Evolutionary conservation across 2,888 invertebrate species (phyloP), one percentile per base, ranked within the genome.

Genomic region (Gerris lacustris): DNA sequence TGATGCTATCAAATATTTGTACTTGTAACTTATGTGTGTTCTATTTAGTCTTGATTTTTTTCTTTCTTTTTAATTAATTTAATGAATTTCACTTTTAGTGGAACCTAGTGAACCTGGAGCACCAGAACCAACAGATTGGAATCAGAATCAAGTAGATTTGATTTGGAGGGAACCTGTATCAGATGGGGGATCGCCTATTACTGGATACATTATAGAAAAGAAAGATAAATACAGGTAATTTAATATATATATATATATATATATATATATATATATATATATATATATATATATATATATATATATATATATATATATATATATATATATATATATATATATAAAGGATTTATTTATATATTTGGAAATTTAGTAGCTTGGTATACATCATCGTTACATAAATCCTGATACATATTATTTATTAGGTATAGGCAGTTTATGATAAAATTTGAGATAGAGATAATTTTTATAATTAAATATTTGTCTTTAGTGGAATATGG

Each of bases 171-270:
- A 93, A 75, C 96, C 97, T 0, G 83, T 88, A 69, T 88, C 89
- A 62, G 92, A 95, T 79, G 98, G 98, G 55, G 98, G 98, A 18
- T 90, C 96, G 5, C 96, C 97, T 43, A 92, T 99, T 78, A 89
- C 90, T 75, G 91, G 95, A 6, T 96, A 96, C 80, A 90, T 95
- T 74, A 86, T 96, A 76, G 96, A 96, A 82, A 94, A 91, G 85
- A 93, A 91, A 81, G 93, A 91, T 80, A 94, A 92, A 80, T 93
- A 93, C 82, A 79, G 79, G 80, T 79, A 76, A 70, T 72, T 66
- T 47, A 44, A 55, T 43, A 43, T n/a, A 6, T 7, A 7, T 67
- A 15, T 7, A n/a, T 66, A 7, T 31, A 66, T n/a, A n/a, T n/a
- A n/a, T n/a, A n/a, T n/a, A n/a, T n/a, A n/a, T n/a, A n/a, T n/a